Conservation (phyloP, 1,140 invertebrate species). For the Drosophila novamexicana region DNA sequence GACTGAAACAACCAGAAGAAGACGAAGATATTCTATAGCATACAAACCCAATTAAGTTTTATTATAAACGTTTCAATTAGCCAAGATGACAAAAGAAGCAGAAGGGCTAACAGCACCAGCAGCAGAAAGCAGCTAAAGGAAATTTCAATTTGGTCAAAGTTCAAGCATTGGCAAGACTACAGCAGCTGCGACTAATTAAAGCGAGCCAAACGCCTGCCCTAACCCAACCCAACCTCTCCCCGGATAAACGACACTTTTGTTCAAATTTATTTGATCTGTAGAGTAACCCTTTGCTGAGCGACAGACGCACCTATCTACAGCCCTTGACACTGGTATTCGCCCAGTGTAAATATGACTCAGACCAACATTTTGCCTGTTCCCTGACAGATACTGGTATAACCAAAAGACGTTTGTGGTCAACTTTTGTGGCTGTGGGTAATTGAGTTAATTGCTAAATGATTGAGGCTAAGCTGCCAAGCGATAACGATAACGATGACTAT, state of each 20-base stretch:
- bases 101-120: slow-evolving; percentile 16
- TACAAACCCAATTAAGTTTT: slow-evolving; percentile 58
- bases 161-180: slow-evolving; percentile 48
- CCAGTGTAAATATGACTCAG: slow-evolving; percentile 24
- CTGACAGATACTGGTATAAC: slow-evolving; percentile 6
- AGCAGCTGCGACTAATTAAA: slow-evolving; percentile 70
- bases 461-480: slow-evolving; percentile 25
- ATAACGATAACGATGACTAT: slow-evolving; percentile 16
- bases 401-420: slow-evolving; percentile 34
- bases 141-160: slow-evolving; percentile 66
- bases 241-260: slow-evolving; percentile 74
- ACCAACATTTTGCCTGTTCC: slow-evolving; percentile 1
- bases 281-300: slow-evolving; percentile 10
- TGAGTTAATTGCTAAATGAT: slow-evolving; percentile 61
- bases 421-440: slow-evolving; percentile 55
- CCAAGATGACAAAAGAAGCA: slow-evolving; percentile 45
- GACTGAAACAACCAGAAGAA: slow-evolving; percentile 23
- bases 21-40: slow-evolving; percentile 5
- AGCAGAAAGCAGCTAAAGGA: slow-evolving; percentile 6
- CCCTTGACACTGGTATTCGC: slow-evolving; percentile 13
- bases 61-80: slow-evolving; percentile 73
- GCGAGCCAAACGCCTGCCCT: slow-evolving; percentile 28
- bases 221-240: slow-evolving; percentile 9
- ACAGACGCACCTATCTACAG: slow-evolving; percentile 5
- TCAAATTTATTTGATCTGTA: slow-evolving; percentile 53